Evolutionary conservation across 2,113 vertebrate species (phyloP), one percentile per base, ranked within the genome.

Genomic region (Parus major): DNA sequence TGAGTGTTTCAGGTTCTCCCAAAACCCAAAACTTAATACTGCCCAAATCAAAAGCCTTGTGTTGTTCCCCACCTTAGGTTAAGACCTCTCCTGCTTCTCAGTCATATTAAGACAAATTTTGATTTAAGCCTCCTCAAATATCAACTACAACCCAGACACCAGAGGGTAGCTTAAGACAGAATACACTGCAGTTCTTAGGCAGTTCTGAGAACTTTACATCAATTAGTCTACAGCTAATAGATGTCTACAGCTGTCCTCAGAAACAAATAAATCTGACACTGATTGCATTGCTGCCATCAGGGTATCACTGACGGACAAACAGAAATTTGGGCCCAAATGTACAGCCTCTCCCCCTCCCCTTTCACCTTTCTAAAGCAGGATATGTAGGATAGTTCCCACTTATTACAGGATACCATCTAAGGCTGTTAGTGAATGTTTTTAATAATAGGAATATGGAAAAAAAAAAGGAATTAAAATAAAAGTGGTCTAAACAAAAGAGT

Each of bases 111-210:
- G 46, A 70, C 11, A 25, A 71, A 29, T 41, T 52, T 15, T 75
- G 35, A 59, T 71, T 70, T 75, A 91, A 75, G 41, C 1, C 0
- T 44, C 28, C 13, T 25, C 1, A 1, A 73, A 64, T 21, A 69
- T 2, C 0, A 0, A 2, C n/a, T 75, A 63, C 59, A 78, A 50
- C 12, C n/a, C 61, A 57, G 59, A 52, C 35, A 57, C 36, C n/a
- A 72, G 31, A 35, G 10, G 5, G 35, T 39, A 72, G 31, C 41
- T 82, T 72, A 73, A 47, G 35, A 68, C 59, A 75, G 44, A 91
- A 83, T 14, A 50, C 0, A 0, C 15, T 33, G 14, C 42, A 70
- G 25, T 20, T 28, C 57, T 66, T 41, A 23, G 20, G 31, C 1
- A 2, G 36, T 36, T 86, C 52, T 7, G 11, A 63, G 23, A 76